A percentile compares a stretch with the other conserved stretches of the same genome.
Conservation (phyloP, 2,888 invertebrate genomes). For the Drosophila multiciliata region DNA sequence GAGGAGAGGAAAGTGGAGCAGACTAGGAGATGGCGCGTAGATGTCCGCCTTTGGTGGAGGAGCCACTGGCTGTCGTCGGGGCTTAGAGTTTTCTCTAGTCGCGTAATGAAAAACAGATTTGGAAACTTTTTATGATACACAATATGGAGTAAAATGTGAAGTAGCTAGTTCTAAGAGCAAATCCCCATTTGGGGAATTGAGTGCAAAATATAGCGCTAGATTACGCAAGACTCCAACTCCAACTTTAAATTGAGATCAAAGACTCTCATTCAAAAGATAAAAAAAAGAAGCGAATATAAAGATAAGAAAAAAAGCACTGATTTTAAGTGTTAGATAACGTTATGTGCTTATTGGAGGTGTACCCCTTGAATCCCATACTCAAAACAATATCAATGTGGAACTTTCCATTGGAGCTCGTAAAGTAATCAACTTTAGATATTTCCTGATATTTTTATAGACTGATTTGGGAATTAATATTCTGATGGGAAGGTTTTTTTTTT, state of each 20-base stretch:
- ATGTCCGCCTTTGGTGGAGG: constrained; percentile 2
- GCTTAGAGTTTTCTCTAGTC: constrained; percentile 46
- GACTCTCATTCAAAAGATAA: not conserved
- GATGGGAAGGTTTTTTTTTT: not conserved
- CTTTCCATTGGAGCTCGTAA: not conserved
- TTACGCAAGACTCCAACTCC: constrained; percentile 21
- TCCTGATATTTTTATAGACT: not conserved
- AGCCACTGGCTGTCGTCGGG: constrained; percentile 35
- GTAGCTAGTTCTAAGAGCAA: constrained; percentile 52
- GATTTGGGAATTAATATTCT: not conserved
- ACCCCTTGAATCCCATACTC: not conserved
- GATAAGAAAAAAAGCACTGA: not conserved
- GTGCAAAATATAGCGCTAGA: constrained; percentile 17
- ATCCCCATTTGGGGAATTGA: constrained; percentile 20
- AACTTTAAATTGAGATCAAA: constrained; percentile 31
- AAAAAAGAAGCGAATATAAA: not conserved
- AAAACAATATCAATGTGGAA: not conserved
- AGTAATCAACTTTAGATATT: not conserved
- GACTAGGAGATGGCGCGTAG: constrained; percentile 12
- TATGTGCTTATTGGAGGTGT: too few relatives aligned
- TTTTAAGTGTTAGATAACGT: not conserved
- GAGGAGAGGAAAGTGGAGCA: not conserved
- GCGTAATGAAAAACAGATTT: constrained; percentile 79
- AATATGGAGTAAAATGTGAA: constrained; percentile 40
- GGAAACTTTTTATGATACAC: constrained; percentile 66